Percentiles rank a stretch among this genome's conserved stretches.
Evolutionary conservation across 2,797 vertebrate genomes (phyloP).

Genomic region (Chelonia mydas): DNA sequence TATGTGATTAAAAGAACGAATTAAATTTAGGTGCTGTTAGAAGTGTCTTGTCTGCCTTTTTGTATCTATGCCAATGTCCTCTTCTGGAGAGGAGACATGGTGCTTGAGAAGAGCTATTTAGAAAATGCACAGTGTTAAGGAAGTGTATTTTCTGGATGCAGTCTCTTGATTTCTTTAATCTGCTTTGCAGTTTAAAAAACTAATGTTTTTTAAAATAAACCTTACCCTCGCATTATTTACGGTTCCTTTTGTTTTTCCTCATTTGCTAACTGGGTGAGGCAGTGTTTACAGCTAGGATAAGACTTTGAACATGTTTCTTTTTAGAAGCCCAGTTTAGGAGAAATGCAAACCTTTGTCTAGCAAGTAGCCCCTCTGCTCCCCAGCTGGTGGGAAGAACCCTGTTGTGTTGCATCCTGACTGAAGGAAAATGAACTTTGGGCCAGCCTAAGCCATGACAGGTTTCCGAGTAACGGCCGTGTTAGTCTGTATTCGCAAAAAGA

Average conservation of each 20-base stretch:
- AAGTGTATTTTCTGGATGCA: not conserved
- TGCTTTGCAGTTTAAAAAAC: not conserved
- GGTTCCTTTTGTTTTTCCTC: not conserved
- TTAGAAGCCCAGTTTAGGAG: constrained; percentile 7
- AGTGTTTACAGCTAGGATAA: not conserved
- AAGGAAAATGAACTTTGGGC: constrained; percentile 34
- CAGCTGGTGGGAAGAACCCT: not conserved
- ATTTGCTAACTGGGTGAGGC: not conserved
- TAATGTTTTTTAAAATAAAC: not conserved
- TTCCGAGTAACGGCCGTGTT: too few relatives aligned
- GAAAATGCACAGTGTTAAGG: not conserved
- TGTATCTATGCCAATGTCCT: not conserved
- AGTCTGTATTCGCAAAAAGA: too few relatives aligned
- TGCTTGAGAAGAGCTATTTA: not conserved
- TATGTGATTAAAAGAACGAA: not conserved
- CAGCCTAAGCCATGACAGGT: rapidly evolving
- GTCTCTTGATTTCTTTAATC: not conserved
- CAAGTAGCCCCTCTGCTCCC: not conserved
- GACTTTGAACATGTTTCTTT: not conserved
- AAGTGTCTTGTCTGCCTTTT: not conserved
- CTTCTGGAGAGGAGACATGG: not conserved
- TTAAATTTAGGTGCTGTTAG: not conserved
- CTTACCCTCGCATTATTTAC: not conserved
- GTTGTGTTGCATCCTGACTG: constrained; percentile 37
- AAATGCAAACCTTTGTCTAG: not conserved